Conservation (phyloP, 2,888 invertebrate species). For the Onthophagus sagittarius region DNA sequence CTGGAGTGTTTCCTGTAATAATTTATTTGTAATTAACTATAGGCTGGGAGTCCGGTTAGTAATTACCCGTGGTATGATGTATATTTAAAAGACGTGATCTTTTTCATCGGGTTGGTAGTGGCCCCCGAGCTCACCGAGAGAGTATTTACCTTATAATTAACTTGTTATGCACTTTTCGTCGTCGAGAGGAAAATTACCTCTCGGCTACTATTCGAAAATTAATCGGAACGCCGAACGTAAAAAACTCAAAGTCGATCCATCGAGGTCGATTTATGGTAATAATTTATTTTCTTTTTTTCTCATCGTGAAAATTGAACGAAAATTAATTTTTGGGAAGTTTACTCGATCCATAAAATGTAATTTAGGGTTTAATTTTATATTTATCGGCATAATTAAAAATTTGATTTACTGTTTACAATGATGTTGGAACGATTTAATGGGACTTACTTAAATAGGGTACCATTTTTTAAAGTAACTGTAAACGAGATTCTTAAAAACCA, state of each 20-base stretch:
- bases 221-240: neutral
- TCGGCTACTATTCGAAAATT: neutral
- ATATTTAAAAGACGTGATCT: constrained; percentile 12
- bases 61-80: constrained; percentile 5
- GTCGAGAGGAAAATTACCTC: neutral
- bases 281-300: neutral
- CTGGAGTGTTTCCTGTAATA: constrained; percentile 7
- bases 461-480: no score
- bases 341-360: no score
- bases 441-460: no score
- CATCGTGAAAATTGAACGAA: neutral
- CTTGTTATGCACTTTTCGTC: neutral
- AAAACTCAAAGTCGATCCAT: neutral
- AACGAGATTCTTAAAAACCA: no score
- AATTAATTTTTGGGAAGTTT: no score
- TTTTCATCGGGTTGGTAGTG: constrained; percentile 4
- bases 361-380: no score
- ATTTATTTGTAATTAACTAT: constrained; percentile 7
- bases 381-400: no score
- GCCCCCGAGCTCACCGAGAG: neutral
- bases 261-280: no score
- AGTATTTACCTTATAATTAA: constrained; percentile 10
- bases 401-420: no score
- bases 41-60: neutral
- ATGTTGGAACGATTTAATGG: no score